Percentiles rank a stretch among this genome's conserved stretches.
Evolutionary conservation across 2,888 invertebrate species (phyloP).

Genomic region (Diplazon laetatorius): DNA sequence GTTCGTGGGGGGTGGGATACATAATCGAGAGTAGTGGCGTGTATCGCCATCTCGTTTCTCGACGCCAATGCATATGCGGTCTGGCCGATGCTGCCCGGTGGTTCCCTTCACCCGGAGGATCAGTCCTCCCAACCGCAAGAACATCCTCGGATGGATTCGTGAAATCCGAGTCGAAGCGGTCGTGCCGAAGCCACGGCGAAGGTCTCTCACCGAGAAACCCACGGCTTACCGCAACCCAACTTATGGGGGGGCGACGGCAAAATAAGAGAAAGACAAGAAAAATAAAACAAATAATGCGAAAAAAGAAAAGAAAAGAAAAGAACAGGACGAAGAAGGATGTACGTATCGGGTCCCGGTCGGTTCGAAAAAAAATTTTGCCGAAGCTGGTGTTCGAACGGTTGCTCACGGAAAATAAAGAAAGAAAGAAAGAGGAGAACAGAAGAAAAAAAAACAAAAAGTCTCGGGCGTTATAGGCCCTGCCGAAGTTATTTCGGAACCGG

Average conservation of each 20-base stretch:
- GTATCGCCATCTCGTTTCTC: constrained; percentile 26
- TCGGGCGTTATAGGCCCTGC: constrained; percentile 71
- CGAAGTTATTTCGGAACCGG: constrained; percentile 57
- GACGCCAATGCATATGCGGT: constrained; percentile 61
- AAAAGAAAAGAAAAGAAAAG: constrained; percentile 33
- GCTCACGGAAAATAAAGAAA: no score
- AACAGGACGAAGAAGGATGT: constrained; percentile 71
- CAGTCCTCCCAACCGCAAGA: constrained; percentile 55
- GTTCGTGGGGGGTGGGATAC: neutral
- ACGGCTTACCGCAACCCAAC: constrained; percentile 1
- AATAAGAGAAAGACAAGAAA: constrained; percentile 32
- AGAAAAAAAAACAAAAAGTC: no score
- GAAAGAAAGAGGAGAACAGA: no score
- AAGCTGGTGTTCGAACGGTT: constrained; percentile 77
- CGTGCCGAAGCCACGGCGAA: constrained; percentile 56
- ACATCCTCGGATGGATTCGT: constrained; percentile 64
- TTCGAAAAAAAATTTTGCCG: constrained; percentile 78
- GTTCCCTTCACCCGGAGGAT: constrained; percentile 44
- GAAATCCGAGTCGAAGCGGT: constrained; percentile 64
- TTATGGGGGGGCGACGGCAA: no score
- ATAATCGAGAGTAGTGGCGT: constrained; percentile 26
- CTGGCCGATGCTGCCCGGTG: constrained; percentile 22
- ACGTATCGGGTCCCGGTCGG: constrained; percentile 72
- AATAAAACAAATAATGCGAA: constrained; percentile 25
- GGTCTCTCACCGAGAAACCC: constrained; percentile 53